Evolutionary conservation across 2,113 vertebrate genomes (phyloP).

Genomic region (Ploceus nigricollis): DNA sequence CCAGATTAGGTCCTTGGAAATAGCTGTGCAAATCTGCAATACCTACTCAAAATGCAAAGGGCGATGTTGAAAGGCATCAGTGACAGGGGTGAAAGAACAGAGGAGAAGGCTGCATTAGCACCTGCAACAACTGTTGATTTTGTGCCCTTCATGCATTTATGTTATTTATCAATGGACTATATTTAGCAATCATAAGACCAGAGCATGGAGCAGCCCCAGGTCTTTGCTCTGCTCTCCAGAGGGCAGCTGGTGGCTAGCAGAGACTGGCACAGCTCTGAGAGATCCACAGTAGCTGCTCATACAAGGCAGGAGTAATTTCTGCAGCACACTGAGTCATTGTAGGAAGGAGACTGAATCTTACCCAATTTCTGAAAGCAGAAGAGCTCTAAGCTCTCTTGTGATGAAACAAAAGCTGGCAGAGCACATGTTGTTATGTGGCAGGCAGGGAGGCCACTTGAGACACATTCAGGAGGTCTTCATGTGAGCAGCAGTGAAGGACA

Average conservation of each 20-base stretch:
- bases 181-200: neutral
- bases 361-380: slow-evolving; percentile 40
- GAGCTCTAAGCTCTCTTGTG: neutral
- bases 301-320: neutral
- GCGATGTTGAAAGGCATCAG: neutral
- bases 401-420: slow-evolving; percentile 38
- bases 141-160: neutral
- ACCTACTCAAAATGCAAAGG: neutral
- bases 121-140: neutral
- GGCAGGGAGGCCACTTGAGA: slow-evolving; percentile 19
- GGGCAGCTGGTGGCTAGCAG: neutral
- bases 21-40: neutral
- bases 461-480: slow-evolving; percentile 16
- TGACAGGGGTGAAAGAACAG: neutral
- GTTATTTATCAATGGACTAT: slow-evolving; percentile 15
- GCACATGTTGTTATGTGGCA: neutral
- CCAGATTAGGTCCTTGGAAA: neutral
- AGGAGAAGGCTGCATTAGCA: neutral
- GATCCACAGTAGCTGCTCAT: neutral
- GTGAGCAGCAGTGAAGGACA: slow-evolving; percentile 24
- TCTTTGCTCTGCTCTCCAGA: neutral
- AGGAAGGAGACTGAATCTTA: slow-evolving; percentile 37
- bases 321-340: slow-evolving; percentile 38
- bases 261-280: neutral
- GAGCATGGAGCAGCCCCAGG: neutral